Evolutionary conservation across 2,113 vertebrate species (phyloP), one percentile per base, ranked within the genome.

Genomic region (Typhlomys cinereus): DNA sequence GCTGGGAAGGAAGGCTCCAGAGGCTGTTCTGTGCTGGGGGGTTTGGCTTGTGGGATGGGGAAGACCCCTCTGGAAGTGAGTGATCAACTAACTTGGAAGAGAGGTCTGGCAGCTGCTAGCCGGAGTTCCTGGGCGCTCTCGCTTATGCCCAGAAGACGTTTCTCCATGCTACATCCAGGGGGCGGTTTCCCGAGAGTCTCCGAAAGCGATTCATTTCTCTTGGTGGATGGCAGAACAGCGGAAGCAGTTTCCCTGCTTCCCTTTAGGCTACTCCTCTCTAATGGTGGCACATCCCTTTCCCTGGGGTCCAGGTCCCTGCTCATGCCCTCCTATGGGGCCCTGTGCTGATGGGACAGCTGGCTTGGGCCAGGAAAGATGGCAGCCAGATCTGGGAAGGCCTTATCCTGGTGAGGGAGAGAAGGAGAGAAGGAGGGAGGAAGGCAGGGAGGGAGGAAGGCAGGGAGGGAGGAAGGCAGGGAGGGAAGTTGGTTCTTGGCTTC

Each of bases 221-320:
- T 79, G 4, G 2, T 0, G 3, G 57, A 25, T 13, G n/a, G 10
- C 50, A 59, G 39, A 82, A 46, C 31, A n/a, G 41, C 20, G 25
- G 25, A 31, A n/a, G 59, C 52, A 67, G 9, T 17, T 8, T 2
- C 15, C 11, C 7, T 7, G 31, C 13, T 79, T 81, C 85, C 74
- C 27, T 8, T 20, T 20, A 0, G 23, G 14, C 17, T 44, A 7
- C 25, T 36, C 48, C 3, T 7, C 70, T 29, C 74, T n/a, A 3
- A 54, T 23, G 21, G 57, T 36, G 27, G 0, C 18, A 15, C 6
- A 71, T 29, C 9, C 21, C 31, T n/a, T 34, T 29, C 15, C 70
- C 4, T 44, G 13, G 36, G 27, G 73, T 31, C 80, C 59, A 0
- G 1, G 76, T n/a, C n/a, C n/a, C n/a, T n/a, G n/a, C n/a, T n/a